Evolutionary conservation across 2,797 vertebrate species (phyloP), one percentile per base, ranked within the genome.

Genomic region (Heliangelus exortis): DNA sequence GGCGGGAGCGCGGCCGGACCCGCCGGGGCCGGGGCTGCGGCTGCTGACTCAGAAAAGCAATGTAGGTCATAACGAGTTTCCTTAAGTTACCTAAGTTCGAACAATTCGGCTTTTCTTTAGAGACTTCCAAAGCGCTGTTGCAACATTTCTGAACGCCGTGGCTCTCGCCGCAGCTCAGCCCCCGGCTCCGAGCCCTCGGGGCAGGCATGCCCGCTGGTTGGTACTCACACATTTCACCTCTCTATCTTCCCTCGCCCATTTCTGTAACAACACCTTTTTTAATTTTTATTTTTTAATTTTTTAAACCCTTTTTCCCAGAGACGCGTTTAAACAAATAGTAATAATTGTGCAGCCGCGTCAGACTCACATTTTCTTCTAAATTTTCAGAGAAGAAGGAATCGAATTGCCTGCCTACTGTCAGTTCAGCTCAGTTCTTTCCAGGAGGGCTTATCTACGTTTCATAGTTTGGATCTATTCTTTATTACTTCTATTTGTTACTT

Each of bases 81-180:
- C 93, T 79, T 45, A 84, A 86, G 84, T 93, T 92, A 94, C 83
- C 59, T 66, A 94, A 86, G 66, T 86, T 67, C 65, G 76, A 93
- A 59, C 50, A 83, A 83, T n/a, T 58, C 81, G 51, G 89, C 93
- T 96, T 94, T 93, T 93, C 91, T 94, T 93, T 18, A 36, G 77
- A 86, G 77, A 48, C 87, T 93, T 80, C 66, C 76, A 80, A 73
- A 80, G 69, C 7, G 72, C 82, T 65, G 74, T 43, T 71, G 85
- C 80, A 74, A 88, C 58, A 75, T 39, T 76, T 51, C 68, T 36
- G 18, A 86, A 45, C 72, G 93, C 93, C 33, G 65, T 4, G 69
- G 86, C 69, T 92, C 34, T 16, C 36, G 77, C 71, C 58, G 69
- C 18, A 47, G 62, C 20, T 66, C 69, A 75, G 63, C 83, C 43